phyloP scores from a whole-genome alignment of 2,888 invertebrate genomes.

The Palloptera scutellata region DNA sequence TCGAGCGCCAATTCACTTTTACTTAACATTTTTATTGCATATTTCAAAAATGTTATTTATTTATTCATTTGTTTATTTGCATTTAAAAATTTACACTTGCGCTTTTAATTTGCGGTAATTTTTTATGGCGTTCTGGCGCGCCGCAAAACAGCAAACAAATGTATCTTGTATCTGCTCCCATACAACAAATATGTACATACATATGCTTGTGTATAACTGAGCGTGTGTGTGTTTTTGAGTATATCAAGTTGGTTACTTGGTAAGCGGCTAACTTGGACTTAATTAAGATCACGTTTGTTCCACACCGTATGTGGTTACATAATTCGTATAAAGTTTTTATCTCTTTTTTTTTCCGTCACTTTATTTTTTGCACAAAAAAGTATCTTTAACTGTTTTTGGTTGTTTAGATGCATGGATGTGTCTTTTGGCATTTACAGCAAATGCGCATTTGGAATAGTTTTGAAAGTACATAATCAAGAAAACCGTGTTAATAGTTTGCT shows the following conservation, averaged over 20 bases:
- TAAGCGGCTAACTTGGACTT: constrained; percentile 34
- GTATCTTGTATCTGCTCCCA: too few relatives aligned
- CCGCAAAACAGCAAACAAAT: too few relatives aligned
- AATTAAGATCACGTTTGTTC: constrained; percentile 46
- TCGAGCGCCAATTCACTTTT: constrained; percentile 3
- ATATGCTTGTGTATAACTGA: not conserved
- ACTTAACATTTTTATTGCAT: constrained; percentile 2
- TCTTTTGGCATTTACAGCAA: not conserved
- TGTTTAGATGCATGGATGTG: not conserved
- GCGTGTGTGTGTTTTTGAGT: too few relatives aligned
- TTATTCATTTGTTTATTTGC: constrained; percentile 18
- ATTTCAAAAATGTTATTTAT: not conserved
- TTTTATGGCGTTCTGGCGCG: constrained; percentile 9
- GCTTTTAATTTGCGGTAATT: constrained; percentile 22
- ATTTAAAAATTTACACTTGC: constrained; percentile 30
- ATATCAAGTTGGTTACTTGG: not conserved
- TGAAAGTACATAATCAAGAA: too few relatives aligned
- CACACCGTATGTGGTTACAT: constrained; percentile 33
- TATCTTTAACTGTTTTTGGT: constrained; percentile 10
- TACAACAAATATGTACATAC: not conserved
- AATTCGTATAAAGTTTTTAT: constrained; percentile 20
- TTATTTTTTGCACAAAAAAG: too few relatives aligned
- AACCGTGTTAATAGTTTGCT: too few relatives aligned
- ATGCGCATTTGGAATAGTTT: too few relatives aligned
- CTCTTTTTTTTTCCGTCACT: not conserved